A percentile compares a stretch with the other conserved stretches of the same genome.
Conservation (phyloP, 2,888 invertebrate genomes). For the Margaritifera margaritifera region DNA sequence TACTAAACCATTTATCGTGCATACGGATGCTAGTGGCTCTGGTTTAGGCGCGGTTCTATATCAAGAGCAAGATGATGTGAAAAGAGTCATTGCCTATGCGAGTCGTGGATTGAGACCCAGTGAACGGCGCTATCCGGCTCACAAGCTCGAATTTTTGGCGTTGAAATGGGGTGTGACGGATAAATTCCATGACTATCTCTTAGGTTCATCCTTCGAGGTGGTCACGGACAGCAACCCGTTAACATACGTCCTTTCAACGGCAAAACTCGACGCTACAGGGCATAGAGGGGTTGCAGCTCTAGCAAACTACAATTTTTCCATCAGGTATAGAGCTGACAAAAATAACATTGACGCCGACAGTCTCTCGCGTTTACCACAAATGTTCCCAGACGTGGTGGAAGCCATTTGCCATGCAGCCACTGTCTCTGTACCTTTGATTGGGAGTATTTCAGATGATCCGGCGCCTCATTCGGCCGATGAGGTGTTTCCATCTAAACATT, state of each 20-base stretch:
- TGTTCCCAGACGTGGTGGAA: too few relatives aligned
- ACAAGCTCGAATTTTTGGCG: too few relatives aligned
- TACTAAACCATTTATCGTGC: not conserved
- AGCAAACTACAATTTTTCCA: too few relatives aligned
- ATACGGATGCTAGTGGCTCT: not conserved
- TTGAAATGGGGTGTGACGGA: not conserved
- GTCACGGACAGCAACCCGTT: not conserved
- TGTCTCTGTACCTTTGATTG: too few relatives aligned
- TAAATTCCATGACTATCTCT: constrained; percentile 1
- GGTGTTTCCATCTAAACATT: too few relatives aligned
- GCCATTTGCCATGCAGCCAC: too few relatives aligned
- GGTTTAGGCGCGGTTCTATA: not conserved
- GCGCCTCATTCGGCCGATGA: too few relatives aligned
- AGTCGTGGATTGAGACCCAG: not conserved
- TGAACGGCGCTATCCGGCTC: not conserved
- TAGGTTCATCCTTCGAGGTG: not conserved
- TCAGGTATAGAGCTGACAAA: too few relatives aligned
- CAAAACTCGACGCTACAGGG: too few relatives aligned
- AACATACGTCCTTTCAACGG: not conserved
- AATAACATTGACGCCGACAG: too few relatives aligned
- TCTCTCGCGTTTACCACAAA: not conserved
- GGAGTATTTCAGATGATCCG: too few relatives aligned
- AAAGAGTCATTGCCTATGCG: not conserved
- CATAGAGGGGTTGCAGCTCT: too few relatives aligned
- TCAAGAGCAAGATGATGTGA: not conserved